phyloP scores from a whole-genome alignment of 2,113 vertebrate genomes.

The Cephalopterus ornatus region DNA sequence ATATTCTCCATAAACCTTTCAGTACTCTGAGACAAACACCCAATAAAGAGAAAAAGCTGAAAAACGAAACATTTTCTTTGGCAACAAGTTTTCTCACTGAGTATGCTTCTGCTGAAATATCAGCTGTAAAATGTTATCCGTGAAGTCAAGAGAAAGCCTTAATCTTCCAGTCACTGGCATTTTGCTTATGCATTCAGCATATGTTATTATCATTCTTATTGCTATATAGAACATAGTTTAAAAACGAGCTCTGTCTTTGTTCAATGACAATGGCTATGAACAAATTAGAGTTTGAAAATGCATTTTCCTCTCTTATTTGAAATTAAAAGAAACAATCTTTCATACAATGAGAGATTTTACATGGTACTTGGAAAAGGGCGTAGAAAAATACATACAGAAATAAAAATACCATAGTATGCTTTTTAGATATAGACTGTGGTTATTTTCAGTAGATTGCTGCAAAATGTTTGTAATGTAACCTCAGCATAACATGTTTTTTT shows the following conservation, averaged over 20 bases:
- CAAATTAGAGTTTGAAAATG: background rate
- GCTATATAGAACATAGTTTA: background rate
- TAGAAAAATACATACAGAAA: background rate
- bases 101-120: background rate
- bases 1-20: background rate
- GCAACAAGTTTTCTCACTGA: background rate
- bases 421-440: background rate
- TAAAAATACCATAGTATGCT: background rate
- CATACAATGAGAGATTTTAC: background rate
- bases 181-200: background rate
- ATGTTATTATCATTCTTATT: background rate
- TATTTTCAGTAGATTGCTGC: background rate
- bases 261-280: background rate
- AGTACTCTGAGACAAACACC: background rate
- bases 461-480: background rate
- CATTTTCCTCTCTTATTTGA: background rate
- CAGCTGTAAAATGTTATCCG: conserved; percentile 9
- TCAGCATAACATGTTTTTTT: background rate
- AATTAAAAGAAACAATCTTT: background rate
- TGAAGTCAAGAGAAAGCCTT: conserved; percentile 17
- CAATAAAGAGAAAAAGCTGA: background rate
- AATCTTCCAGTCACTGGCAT: background rate
- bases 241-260: conserved; percentile 5
- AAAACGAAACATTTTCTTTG: conserved; percentile 55
- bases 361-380: background rate